A percentile compares a stretch with the other conserved stretches of the same genome.
Evolutionary conservation across 1,140 invertebrate genomes (phyloP).

Genomic region (Temnothorax nylanderi): DNA sequence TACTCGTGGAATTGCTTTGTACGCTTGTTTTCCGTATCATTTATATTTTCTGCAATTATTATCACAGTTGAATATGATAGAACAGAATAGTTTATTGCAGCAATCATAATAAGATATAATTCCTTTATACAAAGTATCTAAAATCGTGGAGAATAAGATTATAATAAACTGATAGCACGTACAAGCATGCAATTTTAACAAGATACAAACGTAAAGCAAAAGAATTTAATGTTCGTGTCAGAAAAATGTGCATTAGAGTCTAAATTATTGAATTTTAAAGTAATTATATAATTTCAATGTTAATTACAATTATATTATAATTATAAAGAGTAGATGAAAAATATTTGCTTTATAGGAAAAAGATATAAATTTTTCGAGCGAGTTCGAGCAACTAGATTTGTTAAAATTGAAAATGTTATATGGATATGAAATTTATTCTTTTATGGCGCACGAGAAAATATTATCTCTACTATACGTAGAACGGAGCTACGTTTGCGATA

Average conservation of each 20-base stretch:
- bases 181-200: background rate
- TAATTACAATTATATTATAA: background rate
- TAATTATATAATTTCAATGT: constrained; percentile 7
- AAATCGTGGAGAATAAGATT: background rate
- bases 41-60: background rate
- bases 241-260: background rate
- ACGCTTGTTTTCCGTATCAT: background rate
- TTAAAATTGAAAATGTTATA: background rate
- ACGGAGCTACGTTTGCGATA: background rate
- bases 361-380: background rate
- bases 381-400: background rate
- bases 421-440: background rate
- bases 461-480: background rate
- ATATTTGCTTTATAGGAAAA: background rate
- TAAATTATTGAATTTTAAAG: background rate
- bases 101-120: background rate
- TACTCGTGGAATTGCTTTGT: constrained; percentile 27
- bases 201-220: background rate
- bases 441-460: constrained; percentile 5
- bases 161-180: background rate
- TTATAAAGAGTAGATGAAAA: background rate
- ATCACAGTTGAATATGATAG: background rate
- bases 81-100: background rate
- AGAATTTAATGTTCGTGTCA: background rate
- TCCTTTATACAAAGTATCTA: background rate